A percentile compares a stretch with the other conserved stretches of the same genome.
phyloP scores from a whole-genome alignment of 2,888 invertebrate species.

The Choristoneura rosaceana region DNA sequence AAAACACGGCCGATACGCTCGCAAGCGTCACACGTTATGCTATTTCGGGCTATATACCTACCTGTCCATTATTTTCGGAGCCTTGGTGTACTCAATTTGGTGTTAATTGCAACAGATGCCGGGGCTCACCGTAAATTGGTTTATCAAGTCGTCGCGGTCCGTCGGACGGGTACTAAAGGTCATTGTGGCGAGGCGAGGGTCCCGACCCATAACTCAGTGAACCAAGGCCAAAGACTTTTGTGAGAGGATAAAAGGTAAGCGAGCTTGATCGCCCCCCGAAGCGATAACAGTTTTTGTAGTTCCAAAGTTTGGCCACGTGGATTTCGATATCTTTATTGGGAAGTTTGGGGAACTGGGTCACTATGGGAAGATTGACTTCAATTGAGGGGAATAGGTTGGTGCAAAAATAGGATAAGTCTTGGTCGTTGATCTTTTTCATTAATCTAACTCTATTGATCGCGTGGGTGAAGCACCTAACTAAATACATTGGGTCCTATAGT shows the following conservation, averaged over 20 bases:
- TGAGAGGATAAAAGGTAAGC: slow-evolving; percentile 55
- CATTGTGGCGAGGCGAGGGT: slow-evolving; percentile 57
- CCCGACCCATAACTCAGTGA: slow-evolving; percentile 51
- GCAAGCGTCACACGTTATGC: slow-evolving; percentile 64
- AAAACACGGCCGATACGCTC: slow-evolving; percentile 64
- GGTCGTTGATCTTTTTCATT: no score
- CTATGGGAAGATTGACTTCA: slow-evolving; percentile 25
- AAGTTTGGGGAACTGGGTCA: slow-evolving; percentile 15
- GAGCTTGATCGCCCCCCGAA: slow-evolving; percentile 25
- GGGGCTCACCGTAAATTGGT: slow-evolving; percentile 60
- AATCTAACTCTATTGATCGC: no score
- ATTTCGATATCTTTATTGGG: slow-evolving; percentile 24
- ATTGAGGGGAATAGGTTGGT: slow-evolving; percentile 10
- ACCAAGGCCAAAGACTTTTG: slow-evolving; percentile 60
- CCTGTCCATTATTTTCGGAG: slow-evolving; percentile 53
- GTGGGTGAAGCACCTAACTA: no score
- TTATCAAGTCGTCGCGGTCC: slow-evolving; percentile 59
- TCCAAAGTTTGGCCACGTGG: slow-evolving; percentile 50
- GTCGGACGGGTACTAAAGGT: slow-evolving; percentile 61
- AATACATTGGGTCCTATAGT: no score
- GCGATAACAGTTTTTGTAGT: slow-evolving; percentile 48
- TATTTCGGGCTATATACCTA: slow-evolving; percentile 64
- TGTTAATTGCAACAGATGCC: slow-evolving; percentile 44
- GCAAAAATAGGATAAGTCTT: no score
- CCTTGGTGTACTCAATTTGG: slow-evolving; percentile 47